Conservation (phyloP, 2,113 vertebrate genomes). For the Rostratula benghalensis region DNA sequence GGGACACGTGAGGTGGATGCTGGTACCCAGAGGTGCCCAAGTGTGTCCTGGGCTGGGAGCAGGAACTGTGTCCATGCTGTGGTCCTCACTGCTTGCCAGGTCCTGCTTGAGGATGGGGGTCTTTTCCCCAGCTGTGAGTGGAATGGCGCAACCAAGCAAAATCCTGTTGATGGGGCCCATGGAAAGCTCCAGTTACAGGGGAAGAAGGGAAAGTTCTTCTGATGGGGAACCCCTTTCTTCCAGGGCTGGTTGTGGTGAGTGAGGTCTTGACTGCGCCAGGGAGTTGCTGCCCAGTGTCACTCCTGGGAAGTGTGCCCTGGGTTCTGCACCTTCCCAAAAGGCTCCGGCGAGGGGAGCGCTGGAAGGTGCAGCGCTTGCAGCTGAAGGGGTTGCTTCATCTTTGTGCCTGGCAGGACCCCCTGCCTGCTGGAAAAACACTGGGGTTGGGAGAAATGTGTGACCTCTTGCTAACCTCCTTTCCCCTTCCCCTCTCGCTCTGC, state of each 20-base stretch:
- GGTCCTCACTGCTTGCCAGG: not conserved
- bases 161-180: fast-evolving
- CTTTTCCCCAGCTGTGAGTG: fast-evolving
- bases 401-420: constrained; percentile 27
- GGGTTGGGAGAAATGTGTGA: constrained; percentile 53
- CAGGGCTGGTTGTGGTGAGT: not conserved
- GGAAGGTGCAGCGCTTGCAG: not conserved
- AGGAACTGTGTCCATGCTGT: not conserved
- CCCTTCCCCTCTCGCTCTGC: not conserved
- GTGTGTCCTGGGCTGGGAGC: not conserved
- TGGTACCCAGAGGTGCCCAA: fast-evolving
- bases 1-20: fast-evolving
- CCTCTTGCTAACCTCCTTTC: constrained; percentile 57
- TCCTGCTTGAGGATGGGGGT: not conserved
- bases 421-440: constrained; percentile 57
- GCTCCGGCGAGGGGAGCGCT: fast-evolving
- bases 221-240: not conserved
- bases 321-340: not conserved
- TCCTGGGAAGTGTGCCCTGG: not conserved
- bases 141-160: not conserved
- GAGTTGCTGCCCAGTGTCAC: not conserved
- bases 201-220: fast-evolving
- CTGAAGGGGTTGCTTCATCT: not conserved
- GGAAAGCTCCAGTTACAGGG: not conserved
- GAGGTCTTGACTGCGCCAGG: not conserved